phyloP scores from a whole-genome alignment of 2,113 vertebrate genomes.

The Illadopsis cleaveri region DNA sequence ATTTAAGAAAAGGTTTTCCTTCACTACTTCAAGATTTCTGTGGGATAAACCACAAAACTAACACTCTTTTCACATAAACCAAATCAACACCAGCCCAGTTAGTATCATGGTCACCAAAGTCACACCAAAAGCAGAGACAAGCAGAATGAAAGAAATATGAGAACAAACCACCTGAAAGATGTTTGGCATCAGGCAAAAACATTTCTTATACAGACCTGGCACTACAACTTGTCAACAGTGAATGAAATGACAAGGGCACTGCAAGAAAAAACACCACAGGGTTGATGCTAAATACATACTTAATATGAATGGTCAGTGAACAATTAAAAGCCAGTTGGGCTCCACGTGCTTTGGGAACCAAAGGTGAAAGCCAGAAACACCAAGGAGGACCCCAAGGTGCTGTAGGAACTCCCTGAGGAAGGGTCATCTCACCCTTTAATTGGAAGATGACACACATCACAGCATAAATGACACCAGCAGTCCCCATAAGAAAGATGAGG shows the following conservation, averaged over 20 bases:
- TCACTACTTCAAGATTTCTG: not conserved
- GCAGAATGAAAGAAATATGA: not conserved
- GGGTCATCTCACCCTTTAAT: not conserved
- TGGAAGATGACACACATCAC: not conserved
- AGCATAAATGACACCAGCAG: not conserved
- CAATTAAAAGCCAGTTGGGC: not conserved
- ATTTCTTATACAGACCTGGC: constrained; percentile 50
- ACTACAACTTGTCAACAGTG: constrained; percentile 64
- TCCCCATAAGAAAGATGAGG: not conserved
- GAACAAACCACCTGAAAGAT: not conserved
- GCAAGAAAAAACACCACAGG: constrained; percentile 50
- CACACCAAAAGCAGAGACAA: constrained; percentile 46
- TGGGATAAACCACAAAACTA: not conserved
- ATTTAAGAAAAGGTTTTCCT: not conserved
- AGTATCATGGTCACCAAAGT: not conserved
- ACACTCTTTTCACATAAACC: not conserved
- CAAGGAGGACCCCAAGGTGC: not conserved
- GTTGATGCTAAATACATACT: constrained; percentile 27
- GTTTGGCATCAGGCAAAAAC: constrained; percentile 52
- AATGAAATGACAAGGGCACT: constrained; percentile 62
- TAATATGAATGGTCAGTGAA: not conserved
- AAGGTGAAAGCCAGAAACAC: not conserved
- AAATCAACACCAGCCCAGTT: not conserved
- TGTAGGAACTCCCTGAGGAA: not conserved
- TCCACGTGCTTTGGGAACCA: not conserved